Evolutionary conservation across 2,113 vertebrate species (phyloP), one percentile per base, ranked within the genome.

Genomic region (Solea solea): DNA sequence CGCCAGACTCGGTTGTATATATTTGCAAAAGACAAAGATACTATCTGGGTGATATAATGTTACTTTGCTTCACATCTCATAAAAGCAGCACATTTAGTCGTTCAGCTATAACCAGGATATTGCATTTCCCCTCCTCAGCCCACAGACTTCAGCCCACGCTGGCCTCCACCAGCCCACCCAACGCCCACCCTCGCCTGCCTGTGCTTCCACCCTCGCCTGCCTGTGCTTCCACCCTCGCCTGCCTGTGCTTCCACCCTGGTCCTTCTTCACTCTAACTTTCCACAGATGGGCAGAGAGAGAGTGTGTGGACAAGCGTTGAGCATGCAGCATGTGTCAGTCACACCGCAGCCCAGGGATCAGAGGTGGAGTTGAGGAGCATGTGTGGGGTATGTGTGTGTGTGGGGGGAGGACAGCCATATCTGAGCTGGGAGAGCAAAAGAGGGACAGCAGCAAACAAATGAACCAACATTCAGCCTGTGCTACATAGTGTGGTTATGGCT

Each of bases 401-500:
- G 11, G 54, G 54, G 55, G 41, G 52, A 2, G 52, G 70, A 53
- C 64, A 42, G 3, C 74, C 74, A 50, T 77, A 80, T 87, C 76
- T 78, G 72, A 85, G 77, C 48, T 69, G 67, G 80, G 70, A 74
- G 48, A 8, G 76, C 68, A 57, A 71, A 74, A 78, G 69, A 81
- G 74, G 74, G 61, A 65, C 66, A 74, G 83, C 64, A 69, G 83
- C 62, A 69, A 86, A 82, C 65, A 74, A 83, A 72, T 64, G 69
- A 84, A 85, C 74, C 69, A 75, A 69, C 75, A 87, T 86, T 68
- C 84, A 78, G 76, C 84, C 87, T 73, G 81, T 21, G 67, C 80
- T 85, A 86, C 86, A 81, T 79, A 85, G 84, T 92, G 88, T 84
- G 90, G 90, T 93, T 89, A 86, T 12, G 72, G 80, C 80, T 86